phyloP scores from a whole-genome alignment of 2,888 invertebrate species.

The Xanthorhoe spadicearia region DNA sequence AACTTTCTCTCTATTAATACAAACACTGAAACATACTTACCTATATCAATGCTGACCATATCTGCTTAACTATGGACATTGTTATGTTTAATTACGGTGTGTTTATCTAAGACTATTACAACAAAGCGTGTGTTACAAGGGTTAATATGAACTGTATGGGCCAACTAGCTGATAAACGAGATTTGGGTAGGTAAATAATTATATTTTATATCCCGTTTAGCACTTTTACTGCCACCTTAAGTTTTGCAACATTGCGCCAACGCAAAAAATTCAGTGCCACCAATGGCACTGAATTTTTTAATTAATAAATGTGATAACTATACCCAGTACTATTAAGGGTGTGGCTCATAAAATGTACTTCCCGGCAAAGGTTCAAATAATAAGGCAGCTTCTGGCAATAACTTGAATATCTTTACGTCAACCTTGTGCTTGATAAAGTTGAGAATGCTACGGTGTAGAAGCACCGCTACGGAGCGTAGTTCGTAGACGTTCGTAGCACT shows the following conservation, averaged over 20 bases:
- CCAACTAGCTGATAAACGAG: background rate
- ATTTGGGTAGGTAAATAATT: background rate
- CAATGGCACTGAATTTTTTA: too few species aligned
- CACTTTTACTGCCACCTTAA: too few species aligned
- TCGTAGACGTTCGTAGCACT: background rate
- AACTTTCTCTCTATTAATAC: background rate
- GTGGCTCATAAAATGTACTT: too few species aligned
- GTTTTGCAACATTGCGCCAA: too few species aligned
- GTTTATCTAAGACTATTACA: slow-evolving; percentile 28
- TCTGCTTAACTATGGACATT: slow-evolving; percentile 17
- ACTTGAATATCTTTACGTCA: background rate
- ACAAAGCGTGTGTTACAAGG: slow-evolving; percentile 15
- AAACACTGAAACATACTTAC: slow-evolving; percentile 12
- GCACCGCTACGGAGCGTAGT: slow-evolving; percentile 2
- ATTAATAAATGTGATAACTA: too few species aligned
- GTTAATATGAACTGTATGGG: slow-evolving; percentile 8
- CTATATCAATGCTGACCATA: slow-evolving; percentile 5
- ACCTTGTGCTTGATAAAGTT: background rate
- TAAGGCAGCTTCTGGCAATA: too few species aligned
- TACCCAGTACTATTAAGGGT: too few species aligned
- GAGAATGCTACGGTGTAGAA: background rate
- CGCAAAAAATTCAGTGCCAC: too few species aligned
- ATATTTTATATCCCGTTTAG: background rate
- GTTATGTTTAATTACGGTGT: slow-evolving; percentile 28
- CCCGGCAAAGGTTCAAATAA: too few species aligned